Evolutionary conservation across 2,113 vertebrate species (phyloP).

Genomic region (Brachionichthys hirsutus): DNA sequence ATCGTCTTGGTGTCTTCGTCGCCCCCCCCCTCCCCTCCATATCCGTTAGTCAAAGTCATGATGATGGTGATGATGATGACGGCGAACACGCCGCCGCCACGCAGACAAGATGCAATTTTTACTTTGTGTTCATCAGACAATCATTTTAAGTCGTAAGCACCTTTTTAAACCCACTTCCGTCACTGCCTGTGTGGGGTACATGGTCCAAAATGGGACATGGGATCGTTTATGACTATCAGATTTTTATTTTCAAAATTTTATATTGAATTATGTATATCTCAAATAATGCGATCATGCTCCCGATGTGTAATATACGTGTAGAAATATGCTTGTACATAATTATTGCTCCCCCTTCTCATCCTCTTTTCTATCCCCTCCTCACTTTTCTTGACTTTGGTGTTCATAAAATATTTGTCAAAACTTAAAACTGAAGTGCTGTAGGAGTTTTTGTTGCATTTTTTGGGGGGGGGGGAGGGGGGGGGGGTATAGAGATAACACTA

Average conservation of each 20-base stretch:
- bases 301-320: constrained; percentile 99
- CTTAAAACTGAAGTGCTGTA: constrained; percentile 78
- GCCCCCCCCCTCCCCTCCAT: constrained; percentile 63
- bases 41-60: constrained; percentile 77
- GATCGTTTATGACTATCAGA: constrained; percentile 99
- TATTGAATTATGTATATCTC: constrained; percentile 99
- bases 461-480: not conserved
- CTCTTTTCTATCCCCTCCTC: constrained; percentile 80
- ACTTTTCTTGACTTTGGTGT: constrained; percentile 89
- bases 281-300: constrained; percentile 97
- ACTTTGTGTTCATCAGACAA: constrained; percentile 97
- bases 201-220: constrained; percentile 95
- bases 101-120: constrained; percentile 88
- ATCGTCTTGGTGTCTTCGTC: constrained; percentile 77
- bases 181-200: constrained; percentile 99
- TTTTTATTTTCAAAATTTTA: constrained; percentile 99
- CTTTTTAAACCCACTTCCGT: constrained; percentile 95
- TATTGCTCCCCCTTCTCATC: constrained; percentile 85
- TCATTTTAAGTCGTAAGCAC: constrained; percentile 99
- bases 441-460: constrained; percentile 74
- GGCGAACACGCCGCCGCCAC: constrained; percentile 63
- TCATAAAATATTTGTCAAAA: constrained; percentile 88
- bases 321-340: constrained; percentile 98
- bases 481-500: constrained; percentile 51
- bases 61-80: constrained; percentile 46